These are phyloP conservation scores for Ctenomys sociabilis DNA, from an alignment of 2,113 vertebrate genomes.

Conservation along the genomic window DNA sequence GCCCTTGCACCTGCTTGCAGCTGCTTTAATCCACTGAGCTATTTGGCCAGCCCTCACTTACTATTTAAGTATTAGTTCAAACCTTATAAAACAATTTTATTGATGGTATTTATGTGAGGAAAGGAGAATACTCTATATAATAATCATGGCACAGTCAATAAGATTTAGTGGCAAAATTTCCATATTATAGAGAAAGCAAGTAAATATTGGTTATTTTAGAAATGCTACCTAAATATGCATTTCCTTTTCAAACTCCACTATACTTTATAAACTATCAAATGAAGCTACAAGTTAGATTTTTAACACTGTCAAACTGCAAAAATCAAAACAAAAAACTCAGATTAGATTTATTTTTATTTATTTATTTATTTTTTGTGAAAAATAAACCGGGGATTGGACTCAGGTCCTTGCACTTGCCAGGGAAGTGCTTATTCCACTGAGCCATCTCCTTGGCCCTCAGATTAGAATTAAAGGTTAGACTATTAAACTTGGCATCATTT, in stretches of 20 bases:
- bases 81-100: background rate
- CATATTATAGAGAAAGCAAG: background rate
- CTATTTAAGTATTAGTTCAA: background rate
- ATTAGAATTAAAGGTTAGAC: background rate
- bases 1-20: no score
- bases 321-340: background rate
- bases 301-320: background rate
- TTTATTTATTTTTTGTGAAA: no score
- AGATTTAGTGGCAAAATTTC: constrained; percentile 5
- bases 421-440: no score
- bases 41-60: no score
- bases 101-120: background rate
- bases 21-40: no score
- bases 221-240: background rate
- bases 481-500: background rate
- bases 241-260: constrained; percentile 20
- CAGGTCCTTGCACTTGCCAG: no score
- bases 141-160: background rate
- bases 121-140: background rate
- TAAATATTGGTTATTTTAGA: constrained; percentile 40
- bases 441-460: no score
- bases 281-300: background rate
- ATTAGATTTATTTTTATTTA: no score
- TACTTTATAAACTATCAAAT: background rate
- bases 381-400: no score